These are phyloP conservation scores for Silurus glanis DNA, from an alignment of 2,113 vertebrate genomes.

Conservation along the genomic window DNA sequence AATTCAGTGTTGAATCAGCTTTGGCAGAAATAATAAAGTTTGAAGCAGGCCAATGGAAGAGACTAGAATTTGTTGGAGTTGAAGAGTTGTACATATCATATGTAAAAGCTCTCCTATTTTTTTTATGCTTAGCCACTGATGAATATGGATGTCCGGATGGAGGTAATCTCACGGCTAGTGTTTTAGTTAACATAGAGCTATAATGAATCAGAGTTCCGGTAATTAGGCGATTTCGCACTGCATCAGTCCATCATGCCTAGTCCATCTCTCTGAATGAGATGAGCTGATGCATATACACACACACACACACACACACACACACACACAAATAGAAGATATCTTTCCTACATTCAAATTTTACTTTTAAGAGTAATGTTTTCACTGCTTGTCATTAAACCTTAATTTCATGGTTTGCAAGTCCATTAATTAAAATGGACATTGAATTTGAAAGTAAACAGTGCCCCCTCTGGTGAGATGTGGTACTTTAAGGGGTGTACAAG, in stretches of 20 bases:
- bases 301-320: not conserved
- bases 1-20: slow-evolving; percentile 38
- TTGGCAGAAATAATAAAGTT: slow-evolving; percentile 57
- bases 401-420: not conserved
- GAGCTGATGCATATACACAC: not conserved
- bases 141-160: not conserved
- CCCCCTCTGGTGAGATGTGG: slow-evolving; percentile 33
- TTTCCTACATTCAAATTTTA: not conserved
- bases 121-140: slow-evolving; percentile 17
- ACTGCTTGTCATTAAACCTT: slow-evolving; percentile 57
- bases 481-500: not conserved
- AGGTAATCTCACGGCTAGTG: slow-evolving; percentile 2
- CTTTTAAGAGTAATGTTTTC: slow-evolving; percentile 35
- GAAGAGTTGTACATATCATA: slow-evolving; percentile 60
- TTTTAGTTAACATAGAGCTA: slow-evolving; percentile 4
- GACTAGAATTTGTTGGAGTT: slow-evolving; percentile 53
- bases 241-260: not conserved
- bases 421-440: not conserved
- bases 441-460: slow-evolving; percentile 49
- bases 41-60: slow-evolving; percentile 58
- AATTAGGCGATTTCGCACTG: slow-evolving; percentile 1
- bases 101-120: slow-evolving; percentile 1
- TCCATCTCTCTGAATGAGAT: not conserved
- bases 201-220: slow-evolving; percentile 20
- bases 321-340: not conserved